Evolutionary conservation across 37 sponge, comb jelly and placozoan species (phyloP), one percentile per base, ranked within the genome.

Genomic region (Amphimedon queenslandica): DNA sequence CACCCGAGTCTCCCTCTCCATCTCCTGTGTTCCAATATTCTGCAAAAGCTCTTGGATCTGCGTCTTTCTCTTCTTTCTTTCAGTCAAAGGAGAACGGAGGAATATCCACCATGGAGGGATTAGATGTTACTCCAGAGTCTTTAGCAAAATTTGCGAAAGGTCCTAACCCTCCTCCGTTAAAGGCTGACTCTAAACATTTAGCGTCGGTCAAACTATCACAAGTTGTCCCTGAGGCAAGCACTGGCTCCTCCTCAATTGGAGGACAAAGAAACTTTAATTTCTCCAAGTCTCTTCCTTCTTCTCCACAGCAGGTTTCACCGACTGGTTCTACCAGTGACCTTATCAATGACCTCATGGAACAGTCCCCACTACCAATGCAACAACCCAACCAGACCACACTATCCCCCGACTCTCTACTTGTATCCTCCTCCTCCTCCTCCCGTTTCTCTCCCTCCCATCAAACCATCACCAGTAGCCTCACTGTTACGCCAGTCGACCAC

Each of bases 1-100:
- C 81, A 20, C 81, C 87, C 36, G 47, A 40, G 0, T 57, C 70
- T 23, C 76, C 83, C 29, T 31, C 56, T 13, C 31, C 64, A 20
- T 72, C 79, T 2, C 81, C 87, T 36, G 72, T 87, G 3, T 87
- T 87, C 77, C 56, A 76, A 33, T 87, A 79, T 53, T 81, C 75
- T 33, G 40, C 21, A 2, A 32, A 37, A 2, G n/a, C n/a, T 3
- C 8, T n/a, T 2, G 31, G 27, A 21, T n/a, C 27, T 35, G 32
- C 66, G 2, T 30, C 66, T 5, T n/a, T 21, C 66, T 39, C 61
- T n/a, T 47, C 53, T 13, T 13, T 18, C 8, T 25, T 25, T 13
- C 5, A n/a, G 27, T 6, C 5, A 6, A 11, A 13, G 8, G 28
- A 6, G 8, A 60, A n/a, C 21, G 23, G 24, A n/a, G 40, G 42